phyloP scores from a whole-genome alignment of 1,140 invertebrate genomes.

The Homalodisca vitripennis region DNA sequence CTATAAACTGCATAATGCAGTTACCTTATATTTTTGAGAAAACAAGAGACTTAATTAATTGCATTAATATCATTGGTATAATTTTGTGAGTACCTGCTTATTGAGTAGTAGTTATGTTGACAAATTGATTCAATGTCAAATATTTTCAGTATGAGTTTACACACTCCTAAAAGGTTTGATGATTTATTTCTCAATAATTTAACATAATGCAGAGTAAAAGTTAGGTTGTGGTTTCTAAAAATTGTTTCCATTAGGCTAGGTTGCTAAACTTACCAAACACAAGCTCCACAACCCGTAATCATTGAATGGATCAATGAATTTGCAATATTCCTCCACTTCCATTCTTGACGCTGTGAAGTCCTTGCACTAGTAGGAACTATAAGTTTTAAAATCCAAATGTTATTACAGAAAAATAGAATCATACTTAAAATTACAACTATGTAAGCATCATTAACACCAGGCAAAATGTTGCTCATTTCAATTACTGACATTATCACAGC shows the following conservation, averaged over 20 bases:
- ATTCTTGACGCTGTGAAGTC: conserved; percentile 37
- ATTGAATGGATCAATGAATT: conserved; percentile 51
- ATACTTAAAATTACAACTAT: conserved; percentile 20
- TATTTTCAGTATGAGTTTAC: neutral
- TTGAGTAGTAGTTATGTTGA: neutral
- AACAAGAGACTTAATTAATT: too few species aligned
- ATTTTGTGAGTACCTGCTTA: too few species aligned
- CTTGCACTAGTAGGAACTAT: conserved; percentile 35
- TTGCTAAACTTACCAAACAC: conserved; percentile 19
- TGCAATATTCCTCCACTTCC: conserved; percentile 53
- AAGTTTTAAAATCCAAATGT: conserved; percentile 19
- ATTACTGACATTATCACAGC: neutral
- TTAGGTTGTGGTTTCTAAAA: neutral
- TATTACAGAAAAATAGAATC: conserved; percentile 27
- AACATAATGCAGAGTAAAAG: neutral
- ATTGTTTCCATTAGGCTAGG: neutral
- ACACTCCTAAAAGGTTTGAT: neutral
- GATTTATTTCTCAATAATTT: neutral
- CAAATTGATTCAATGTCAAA: neutral
- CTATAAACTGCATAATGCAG: too few species aligned
- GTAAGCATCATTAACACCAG: conserved; percentile 22
- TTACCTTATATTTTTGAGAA: too few species aligned
- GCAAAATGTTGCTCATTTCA: neutral
- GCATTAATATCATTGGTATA: too few species aligned
- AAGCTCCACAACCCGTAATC: conserved; percentile 47